Base-by-base conservation (phyloP, 2,113 vertebrate species). In the Henicopernis longicauda region DNA sequence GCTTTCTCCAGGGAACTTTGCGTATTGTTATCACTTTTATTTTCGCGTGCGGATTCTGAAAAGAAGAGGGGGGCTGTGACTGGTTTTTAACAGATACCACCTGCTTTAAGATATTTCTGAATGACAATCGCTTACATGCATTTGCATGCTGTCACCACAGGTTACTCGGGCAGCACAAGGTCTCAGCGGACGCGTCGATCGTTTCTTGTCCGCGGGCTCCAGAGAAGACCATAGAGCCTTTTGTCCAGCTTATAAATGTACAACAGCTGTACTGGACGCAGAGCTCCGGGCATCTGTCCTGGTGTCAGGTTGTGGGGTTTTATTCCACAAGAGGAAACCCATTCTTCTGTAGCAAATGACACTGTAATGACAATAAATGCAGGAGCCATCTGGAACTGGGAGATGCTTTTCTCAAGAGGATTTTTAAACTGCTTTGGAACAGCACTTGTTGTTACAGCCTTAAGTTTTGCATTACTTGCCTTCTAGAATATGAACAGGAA, bases 141-240 rank as follows among this genome's bases (percentile, higher is more conserved):
- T 58, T n/a, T 40, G 42, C 40, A 25, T 1, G 10, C 13, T 21
- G 50, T 44, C 85, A 27, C 54, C 54, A 18, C 4, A 21, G 67
- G 34, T 38, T 20, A 2, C 8, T 32, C 0, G 5, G 34, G 45
- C 29, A 55, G 79, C 65, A 42, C 29, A 18, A 63, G 38, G 23
- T 32, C 50, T 49, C 27, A 17, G 80, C 6, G 1, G 23, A 12
- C 34, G 21, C 0, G 0, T 71, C 50, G 0, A 27, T 45, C 69
- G 25, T 3, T 45, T 62, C 42, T 62, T 12, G 13, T 38, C 62
- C 40, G n/a, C 13, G 0, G 44, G 11, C 25, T 71, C 38, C 85
- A 57, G 26, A 54, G 4, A 5, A 58, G 12, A 44, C 25, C 34
- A 15, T 0, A 38, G 47, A 84, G 36, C 16, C 38, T 65, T 63